Base-by-base conservation (phyloP, 1,140 invertebrate genomes). In the Latrodectus geometricus region DNA sequence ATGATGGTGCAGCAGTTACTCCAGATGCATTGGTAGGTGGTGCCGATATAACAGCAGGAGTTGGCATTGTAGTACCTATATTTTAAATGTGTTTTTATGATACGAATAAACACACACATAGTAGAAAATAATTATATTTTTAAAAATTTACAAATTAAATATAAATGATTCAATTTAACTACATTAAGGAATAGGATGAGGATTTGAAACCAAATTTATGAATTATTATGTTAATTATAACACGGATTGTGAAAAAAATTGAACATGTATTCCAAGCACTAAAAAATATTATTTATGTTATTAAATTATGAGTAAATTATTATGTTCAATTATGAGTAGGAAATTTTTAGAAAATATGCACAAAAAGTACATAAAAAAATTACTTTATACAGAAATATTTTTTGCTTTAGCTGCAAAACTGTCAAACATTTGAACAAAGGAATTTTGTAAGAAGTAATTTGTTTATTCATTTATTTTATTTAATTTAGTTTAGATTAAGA, bases 1-100 rank as follows among this genome's bases (percentile, higher is more conserved):
- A 75, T n/a, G 85, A 68, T 14, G 78, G 69, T 15, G 85, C n/a
- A n/a, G n/a, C n/a, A 48, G 73, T 49, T 21, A 52, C 21, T 66
- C 15, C 49, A 82, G 72, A 4, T 11, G 54, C 20, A 50, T 69
- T 82, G 56, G 73, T 65, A n/a, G 86, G 86, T 21, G 86, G 86
- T 49, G 79, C 86, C 20, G 79, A 50, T 48, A 82, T 87, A 76
- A 81, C 86, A 49, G 79, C 23, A 21, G 86, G 86, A 52, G 85
- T 87, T n/a, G 86, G 78, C 14, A 82, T 76, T 9, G 86, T 82
- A 14, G 86, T 76, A 54, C 73, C 65, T 75, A 75, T 8, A 61
- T 14, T 14, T 61, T 4, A 61, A 17, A 61, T 61, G 11, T 5
- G 15, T 35, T 48, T 35, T 14, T 48, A 48, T 14, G 8, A 21